Base-by-base conservation (phyloP, 2,797 vertebrate species). In the Acanthurus lineatus region DNA sequence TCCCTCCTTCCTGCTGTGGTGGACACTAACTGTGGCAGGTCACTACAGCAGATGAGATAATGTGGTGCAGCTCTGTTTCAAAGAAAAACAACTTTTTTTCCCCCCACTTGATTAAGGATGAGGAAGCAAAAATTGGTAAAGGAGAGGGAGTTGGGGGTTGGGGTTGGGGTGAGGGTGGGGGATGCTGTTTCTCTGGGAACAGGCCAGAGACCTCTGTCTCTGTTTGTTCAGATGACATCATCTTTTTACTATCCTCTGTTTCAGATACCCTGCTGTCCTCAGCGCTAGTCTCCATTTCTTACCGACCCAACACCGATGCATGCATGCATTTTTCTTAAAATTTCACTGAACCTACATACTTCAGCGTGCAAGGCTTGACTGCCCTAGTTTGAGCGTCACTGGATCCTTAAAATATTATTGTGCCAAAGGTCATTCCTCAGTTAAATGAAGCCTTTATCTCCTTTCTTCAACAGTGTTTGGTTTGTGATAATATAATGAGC, bases 151-250 rank as follows among this genome's bases (percentile, higher is more conserved):
- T 75, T 79, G 54, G 64, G 45, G 67, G 53, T 77, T 64, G 85
- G 65, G 76, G 35, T 35, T 5, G 7, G 6, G 32, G 32, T 35
- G 9, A 40, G 67, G 53, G 77, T 62, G 85, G 65, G 76, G 35
- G 78, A 81, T 86, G 88, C 86, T 89, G 85, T 86, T 77, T 86
- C 85, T 83, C 85, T 88, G 85, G 90, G 86, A 82, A 76, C 73
- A 76, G 86, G 87, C 93, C 90, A 88, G 82, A 93, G 86, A 92
- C 86, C 91, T 91, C 88, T 79, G 87, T 94, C 92, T 95, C 90
- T 92, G 93, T 94, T 95, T 93, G 84, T 88, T 91, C 88, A 86
- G 92, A 94, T 95, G 92, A 96, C 94, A 95, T 95, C 93, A 96
- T 89, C 84, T 85, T 92, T 86, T 91, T 93, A 91, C 91, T 92